phyloP scores from a whole-genome alignment of 1,140 invertebrate species.

The Sarcophaga bullata region DNA sequence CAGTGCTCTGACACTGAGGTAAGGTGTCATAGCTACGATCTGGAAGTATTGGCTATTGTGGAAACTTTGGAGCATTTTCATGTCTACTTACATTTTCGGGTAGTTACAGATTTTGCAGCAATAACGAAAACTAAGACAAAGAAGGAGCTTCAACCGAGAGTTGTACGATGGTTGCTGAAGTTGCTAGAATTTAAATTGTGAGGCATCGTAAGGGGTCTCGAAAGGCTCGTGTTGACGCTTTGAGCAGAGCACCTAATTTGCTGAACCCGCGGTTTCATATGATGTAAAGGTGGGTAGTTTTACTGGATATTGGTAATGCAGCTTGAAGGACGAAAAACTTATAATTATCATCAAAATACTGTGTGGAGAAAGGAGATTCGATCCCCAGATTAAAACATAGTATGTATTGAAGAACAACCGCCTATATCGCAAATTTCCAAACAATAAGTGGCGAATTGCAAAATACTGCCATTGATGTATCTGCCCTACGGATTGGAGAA shows the following conservation, averaged over 20 bases:
- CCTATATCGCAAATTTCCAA: slow-evolving; percentile 19
- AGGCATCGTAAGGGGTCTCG: not conserved
- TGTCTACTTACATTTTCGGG: too few species aligned
- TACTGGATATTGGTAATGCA: slow-evolving; percentile 30
- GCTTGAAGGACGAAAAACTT: not conserved
- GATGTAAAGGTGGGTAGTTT: not conserved
- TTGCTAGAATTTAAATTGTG: slow-evolving; percentile 17
- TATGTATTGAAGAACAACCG: slow-evolving; percentile 16
- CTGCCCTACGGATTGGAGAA: slow-evolving; percentile 17
- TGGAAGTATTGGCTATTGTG: too few species aligned
- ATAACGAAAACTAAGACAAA: too few species aligned
- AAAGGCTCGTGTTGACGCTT: slow-evolving; percentile 31
- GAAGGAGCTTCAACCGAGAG: slow-evolving; percentile 54
- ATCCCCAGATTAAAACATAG: not conserved
- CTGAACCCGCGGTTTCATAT: too few species aligned
- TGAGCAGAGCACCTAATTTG: slow-evolving; percentile 13
- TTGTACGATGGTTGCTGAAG: slow-evolving; percentile 43
- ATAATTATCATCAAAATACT: not conserved
- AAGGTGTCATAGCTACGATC: too few species aligned
- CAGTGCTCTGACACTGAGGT: too few species aligned
- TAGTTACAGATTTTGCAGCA: too few species aligned
- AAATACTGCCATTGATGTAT: not conserved
- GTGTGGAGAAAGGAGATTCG: not conserved
- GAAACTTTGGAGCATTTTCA: too few species aligned
- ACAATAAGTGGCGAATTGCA: slow-evolving; percentile 9